phyloP scores from a whole-genome alignment of 2,113 vertebrate genomes.

The Oncorhynchus gorbuscha region DNA sequence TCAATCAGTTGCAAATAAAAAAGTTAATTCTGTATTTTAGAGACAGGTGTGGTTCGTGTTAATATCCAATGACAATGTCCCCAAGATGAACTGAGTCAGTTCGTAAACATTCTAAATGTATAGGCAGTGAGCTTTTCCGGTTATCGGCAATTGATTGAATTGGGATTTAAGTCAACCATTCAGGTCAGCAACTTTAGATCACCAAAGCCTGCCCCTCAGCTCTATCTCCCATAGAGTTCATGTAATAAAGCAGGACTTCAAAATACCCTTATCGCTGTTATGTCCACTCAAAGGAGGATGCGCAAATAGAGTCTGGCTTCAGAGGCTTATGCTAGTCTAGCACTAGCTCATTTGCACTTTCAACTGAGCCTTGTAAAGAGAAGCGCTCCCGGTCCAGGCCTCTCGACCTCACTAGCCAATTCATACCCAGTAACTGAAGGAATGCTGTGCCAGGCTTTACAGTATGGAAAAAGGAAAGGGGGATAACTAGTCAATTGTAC shows the following conservation, averaged over 20 bases:
- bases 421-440: conserved; percentile 62
- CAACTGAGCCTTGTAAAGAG: conserved; percentile 66
- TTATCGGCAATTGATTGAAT: too few species aligned
- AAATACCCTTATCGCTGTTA: conserved; percentile 54
- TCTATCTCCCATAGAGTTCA: conserved; percentile 25
- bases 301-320: conserved; percentile 66
- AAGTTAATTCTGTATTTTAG: too few species aligned
- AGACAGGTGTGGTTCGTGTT: too few species aligned
- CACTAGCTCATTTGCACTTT: conserved; percentile 62
- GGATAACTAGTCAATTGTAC: too few species aligned
- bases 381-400: conserved; percentile 55
- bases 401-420: conserved; percentile 58
- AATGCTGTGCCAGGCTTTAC: too few species aligned
- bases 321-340: conserved; percentile 49
- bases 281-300: conserved; percentile 48
- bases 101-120: too few species aligned
- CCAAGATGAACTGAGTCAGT: too few species aligned
- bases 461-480: too few species aligned
- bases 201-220: conserved; percentile 7
- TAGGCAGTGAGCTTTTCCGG: too few species aligned
- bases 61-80: too few species aligned
- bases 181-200: conserved; percentile 1
- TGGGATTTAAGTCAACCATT: too few species aligned
- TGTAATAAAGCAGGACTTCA: conserved; percentile 56
- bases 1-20: too few species aligned